Conservation (phyloP, 2,797 vertebrate species). For the Anabacerthia variegaticeps region DNA sequence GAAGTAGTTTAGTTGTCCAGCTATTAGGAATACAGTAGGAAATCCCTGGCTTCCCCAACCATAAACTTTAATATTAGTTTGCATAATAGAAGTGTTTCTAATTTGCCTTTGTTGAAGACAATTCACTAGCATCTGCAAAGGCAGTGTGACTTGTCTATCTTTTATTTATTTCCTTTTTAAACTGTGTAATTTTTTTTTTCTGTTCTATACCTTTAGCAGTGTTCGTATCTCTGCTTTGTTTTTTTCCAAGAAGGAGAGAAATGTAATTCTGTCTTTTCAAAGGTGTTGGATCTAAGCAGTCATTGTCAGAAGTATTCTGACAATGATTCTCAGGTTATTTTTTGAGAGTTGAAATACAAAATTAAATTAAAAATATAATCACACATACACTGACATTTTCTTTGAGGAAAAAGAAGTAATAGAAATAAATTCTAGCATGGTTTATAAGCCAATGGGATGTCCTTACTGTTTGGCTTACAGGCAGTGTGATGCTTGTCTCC, state of each 20-base stretch:
- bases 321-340: neutral
- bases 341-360: neutral
- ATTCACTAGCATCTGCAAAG: neutral
- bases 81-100: conserved; percentile 33
- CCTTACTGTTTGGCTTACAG: neutral
- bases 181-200: neutral
- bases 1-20: conserved; percentile 42
- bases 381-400: neutral
- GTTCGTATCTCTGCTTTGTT: neutral
- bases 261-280: neutral
- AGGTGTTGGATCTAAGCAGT: neutral
- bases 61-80: conserved; percentile 38
- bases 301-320: neutral
- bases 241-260: neutral
- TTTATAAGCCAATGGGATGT: neutral
- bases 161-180: neutral
- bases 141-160: neutral
- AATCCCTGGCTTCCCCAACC: conserved; percentile 34
- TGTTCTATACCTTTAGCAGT: neutral
- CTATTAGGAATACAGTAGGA: conserved; percentile 11
- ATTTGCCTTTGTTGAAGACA: neutral
- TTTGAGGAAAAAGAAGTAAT: neutral
- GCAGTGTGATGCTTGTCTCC: neutral
- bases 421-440: neutral
- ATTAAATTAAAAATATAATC: neutral